Base-by-base conservation (phyloP, 2,113 vertebrate species). In the Pygoscelis antarcticus region DNA sequence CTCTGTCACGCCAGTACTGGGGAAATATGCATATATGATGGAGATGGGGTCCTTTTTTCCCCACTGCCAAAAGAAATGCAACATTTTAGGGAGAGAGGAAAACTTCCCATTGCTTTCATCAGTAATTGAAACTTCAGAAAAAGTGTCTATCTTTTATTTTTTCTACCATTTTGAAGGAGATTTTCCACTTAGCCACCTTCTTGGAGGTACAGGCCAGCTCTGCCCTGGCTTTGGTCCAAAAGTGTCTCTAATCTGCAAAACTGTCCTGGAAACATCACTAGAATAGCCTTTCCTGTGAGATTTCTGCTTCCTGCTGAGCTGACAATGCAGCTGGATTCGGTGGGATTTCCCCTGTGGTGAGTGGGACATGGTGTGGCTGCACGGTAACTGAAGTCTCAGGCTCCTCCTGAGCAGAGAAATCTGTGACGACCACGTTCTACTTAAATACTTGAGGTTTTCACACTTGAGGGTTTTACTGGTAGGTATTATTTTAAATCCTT, bases 281-380 rank as follows among this genome's bases (percentile, higher is more conserved):
- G 83, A 89, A 87, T 20, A 89, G 61, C 22, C 38, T 89, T 96
- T 93, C 83, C 91, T 89, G 60, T 93, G 96, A 89, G 89, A 89
- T 64, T 75, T 62, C n/a, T 87, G 72, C 42, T 95, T 96, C 69
- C 89, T 87, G 69, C 71, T 74, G 65, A n/a, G 51, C 38, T 89
- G 87, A 66, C 72, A 87, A 19, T 51, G 42, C 46, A 9, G 42
- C 47, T 0, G 0, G 49, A 21, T 86, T 87, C 0, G 3, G 55
- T 30, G 42, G 87, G 83, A 68, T 84, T 94, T 94, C 69, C 27
- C 60, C 42, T 46, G 25, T 32, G 38, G 27, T 46, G 51, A 78
- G 64, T 6, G 42, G 55, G 17, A 77, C 34, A 2, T 29, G 47
- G 5, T 66, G 47, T 58, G 55, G 55, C 86, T 89, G 60, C 68